These are phyloP conservation scores for Psilopsiagon aymara DNA, from an alignment of 2,113 vertebrate species.

Conservation along the genomic window DNA sequence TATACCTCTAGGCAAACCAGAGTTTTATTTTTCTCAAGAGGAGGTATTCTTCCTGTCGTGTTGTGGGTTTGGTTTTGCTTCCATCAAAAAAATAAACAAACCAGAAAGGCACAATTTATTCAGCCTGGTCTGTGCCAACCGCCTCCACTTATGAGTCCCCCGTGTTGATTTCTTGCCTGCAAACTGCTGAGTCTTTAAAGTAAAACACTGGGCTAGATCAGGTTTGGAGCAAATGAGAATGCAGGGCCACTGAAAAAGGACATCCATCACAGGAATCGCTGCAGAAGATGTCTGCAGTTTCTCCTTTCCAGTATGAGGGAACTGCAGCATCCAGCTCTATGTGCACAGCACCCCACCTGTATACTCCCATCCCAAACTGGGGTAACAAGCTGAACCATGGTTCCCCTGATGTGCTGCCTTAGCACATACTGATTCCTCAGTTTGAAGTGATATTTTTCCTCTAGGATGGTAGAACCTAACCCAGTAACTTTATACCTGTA, in stretches of 20 bases:
- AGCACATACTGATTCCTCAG: not conserved
- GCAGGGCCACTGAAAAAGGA: not conserved
- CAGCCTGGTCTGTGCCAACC: not conserved
- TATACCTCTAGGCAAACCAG: not conserved
- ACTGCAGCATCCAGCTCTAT: not conserved
- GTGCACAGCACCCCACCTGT: accelerated
- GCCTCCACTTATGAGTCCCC: not conserved
- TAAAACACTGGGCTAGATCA: not conserved
- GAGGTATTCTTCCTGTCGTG: not conserved
- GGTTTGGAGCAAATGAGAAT: not conserved
- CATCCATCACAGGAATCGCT: not conserved
- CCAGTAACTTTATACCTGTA: not conserved
- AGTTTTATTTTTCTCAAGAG: not conserved
- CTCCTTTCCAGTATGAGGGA: not conserved
- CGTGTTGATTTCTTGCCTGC: not conserved
- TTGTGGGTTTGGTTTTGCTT: not conserved
- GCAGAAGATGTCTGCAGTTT: not conserved
- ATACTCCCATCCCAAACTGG: not conserved
- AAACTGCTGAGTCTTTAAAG: not conserved
- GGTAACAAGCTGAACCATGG: accelerated
- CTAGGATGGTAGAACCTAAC: not conserved
- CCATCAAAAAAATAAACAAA: not conserved
- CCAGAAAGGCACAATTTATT: not conserved
- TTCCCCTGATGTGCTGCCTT: not conserved
- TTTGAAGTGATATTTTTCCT: not conserved